phyloP scores from a whole-genome alignment of 2,888 invertebrate genomes.

The Pristionchus exspectatus region DNA sequence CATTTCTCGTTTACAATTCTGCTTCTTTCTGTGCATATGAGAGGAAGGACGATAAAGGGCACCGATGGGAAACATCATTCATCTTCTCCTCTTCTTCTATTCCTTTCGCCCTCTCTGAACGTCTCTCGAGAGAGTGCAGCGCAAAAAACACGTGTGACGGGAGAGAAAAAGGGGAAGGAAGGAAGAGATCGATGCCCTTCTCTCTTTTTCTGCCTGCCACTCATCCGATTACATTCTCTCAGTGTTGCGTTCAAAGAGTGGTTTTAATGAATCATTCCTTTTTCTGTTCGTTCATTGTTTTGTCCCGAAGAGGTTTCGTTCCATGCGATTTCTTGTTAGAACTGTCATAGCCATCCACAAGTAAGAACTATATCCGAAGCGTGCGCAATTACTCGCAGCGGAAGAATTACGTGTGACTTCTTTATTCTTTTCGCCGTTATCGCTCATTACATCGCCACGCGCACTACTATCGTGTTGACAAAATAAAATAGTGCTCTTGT shows the following conservation, averaged over 20 bases:
- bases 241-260: background rate
- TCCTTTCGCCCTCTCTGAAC: background rate
- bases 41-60: background rate
- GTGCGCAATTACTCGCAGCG: background rate
- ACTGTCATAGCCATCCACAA: no score
- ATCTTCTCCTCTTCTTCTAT: background rate
- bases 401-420: background rate
- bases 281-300: background rate
- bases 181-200: constrained; percentile 4
- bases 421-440: background rate
- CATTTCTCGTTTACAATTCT: background rate
- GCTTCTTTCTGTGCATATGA: constrained; percentile 6
- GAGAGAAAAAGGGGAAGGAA: background rate
- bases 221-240: background rate
- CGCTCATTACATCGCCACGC: background rate
- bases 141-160: background rate
- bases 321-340: background rate
- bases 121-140: background rate
- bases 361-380: background rate
- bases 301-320: background rate
- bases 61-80: background rate
- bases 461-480: background rate
- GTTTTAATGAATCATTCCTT: background rate
- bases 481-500: background rate
- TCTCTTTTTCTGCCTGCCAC: background rate